Evolutionary conservation across 2,888 invertebrate species (phyloP), one percentile per base, ranked within the genome.

Genomic region (Lochmaea capreae): DNA sequence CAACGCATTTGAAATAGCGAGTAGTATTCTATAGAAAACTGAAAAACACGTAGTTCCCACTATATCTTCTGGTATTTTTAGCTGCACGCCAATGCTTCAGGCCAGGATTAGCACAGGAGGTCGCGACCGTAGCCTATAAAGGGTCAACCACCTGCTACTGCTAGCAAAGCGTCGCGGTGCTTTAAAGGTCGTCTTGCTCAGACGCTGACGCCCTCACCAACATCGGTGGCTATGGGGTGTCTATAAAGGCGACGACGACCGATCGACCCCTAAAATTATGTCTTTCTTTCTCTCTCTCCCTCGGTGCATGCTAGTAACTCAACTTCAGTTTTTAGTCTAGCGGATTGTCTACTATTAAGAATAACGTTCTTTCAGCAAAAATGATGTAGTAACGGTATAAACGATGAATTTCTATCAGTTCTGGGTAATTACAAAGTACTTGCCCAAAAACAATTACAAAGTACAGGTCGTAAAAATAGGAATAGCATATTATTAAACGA

Each of bases 111-210:
- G 54, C 26, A 61, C 67, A 72, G 65, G 73, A 74, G 74, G 76
- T 71, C 73, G 72, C 63, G 75, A 74, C 73, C 71, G 74, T 76
- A 65, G 71, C 57, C 65, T 71, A 49, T 12, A 43, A 14, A 61
- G 63, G 73, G 69, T 76, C 73, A 76, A 74, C 69, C 72, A 76
- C 74, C 74, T 76, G 74, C 74, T 63, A 69, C 72, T 73, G 70
- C 72, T 72, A 68, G 71, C 49, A 42, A 59, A 72, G 26, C 43
- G 71, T 71, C 71, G 42, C 71, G 71, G 43, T 58, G 54, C 68
- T 66, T 65, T 70, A 74, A 58, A 76, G 76, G 76, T 73, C 76
- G 73, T 73, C 71, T 71, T 74, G 66, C 67, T 71, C 73, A 74
- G 33, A 33, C 33, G 33, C 33, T 14, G 74, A 70, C 76, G 71